Percentiles rank a stretch among this genome's conserved stretches.
phyloP scores from a whole-genome alignment of 2,797 vertebrate species.

The Hydrocynus forskahlii region DNA sequence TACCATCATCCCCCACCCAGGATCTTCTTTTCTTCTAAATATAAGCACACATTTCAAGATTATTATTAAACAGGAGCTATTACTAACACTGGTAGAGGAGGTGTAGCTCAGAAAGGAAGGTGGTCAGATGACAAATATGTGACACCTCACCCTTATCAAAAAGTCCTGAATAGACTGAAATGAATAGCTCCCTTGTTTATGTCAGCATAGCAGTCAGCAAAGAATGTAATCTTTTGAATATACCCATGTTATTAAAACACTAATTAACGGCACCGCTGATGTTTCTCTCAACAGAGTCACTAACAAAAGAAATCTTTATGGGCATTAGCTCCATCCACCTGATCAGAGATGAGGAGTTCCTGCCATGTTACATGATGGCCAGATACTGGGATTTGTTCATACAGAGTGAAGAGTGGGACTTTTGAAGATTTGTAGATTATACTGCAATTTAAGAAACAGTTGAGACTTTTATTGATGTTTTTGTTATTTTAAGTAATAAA shows the following conservation, averaged over 20 bases:
- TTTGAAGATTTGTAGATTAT: slow-evolving; percentile 61
- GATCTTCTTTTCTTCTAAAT: no score
- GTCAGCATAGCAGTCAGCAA: not conserved
- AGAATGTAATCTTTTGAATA: not conserved
- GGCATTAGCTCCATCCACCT: slow-evolving; percentile 75
- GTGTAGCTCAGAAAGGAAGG: not conserved
- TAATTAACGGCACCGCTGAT: not conserved
- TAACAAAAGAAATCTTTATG: slow-evolving; percentile 62
- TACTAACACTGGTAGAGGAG: not conserved
- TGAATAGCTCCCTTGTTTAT: not conserved
- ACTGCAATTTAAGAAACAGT: not conserved
- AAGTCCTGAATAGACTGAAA: not conserved
- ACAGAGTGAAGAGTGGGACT: slow-evolving; percentile 66
- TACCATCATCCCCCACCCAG: no score
- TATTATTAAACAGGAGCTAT: not conserved
- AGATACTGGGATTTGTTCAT: slow-evolving; percentile 80
- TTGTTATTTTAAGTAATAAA: not conserved
- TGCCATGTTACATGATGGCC: slow-evolving; percentile 80
- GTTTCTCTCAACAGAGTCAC: slow-evolving; percentile 55
- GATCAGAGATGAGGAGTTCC: slow-evolving; percentile 78
- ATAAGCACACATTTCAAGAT: no score
- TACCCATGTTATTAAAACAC: no score
- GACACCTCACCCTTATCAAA: not conserved
- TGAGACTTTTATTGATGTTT: not conserved
- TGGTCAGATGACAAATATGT: not conserved